These are phyloP conservation scores for Clistopyga incitator DNA, from an alignment of 2,888 invertebrate genomes.

Conservation along the genomic window DNA sequence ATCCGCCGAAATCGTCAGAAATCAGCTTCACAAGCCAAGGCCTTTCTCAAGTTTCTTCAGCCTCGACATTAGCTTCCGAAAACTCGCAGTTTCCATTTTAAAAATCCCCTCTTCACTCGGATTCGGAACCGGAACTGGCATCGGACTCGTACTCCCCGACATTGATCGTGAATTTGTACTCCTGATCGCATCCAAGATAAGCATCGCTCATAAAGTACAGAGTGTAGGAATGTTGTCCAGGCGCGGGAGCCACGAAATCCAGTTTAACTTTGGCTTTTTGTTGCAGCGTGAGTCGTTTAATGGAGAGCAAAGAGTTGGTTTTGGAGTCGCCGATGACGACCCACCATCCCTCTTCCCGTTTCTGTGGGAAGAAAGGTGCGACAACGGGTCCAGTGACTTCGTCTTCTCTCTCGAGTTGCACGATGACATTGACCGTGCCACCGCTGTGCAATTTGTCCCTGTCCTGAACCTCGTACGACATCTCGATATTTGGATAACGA, in stretches of 20 bases:
- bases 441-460: slow-evolving; percentile 91
- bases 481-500: slow-evolving; percentile 98
- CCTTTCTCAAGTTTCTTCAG: background rate
- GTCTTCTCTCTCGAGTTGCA: slow-evolving; percentile 97
- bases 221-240: slow-evolving; percentile 95
- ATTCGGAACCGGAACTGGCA: slow-evolving; percentile 85
- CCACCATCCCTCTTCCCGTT: slow-evolving; percentile 98
- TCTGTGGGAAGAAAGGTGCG: slow-evolving; percentile 98
- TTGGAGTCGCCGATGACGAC: slow-evolving; percentile 99
- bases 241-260: slow-evolving; percentile 97
- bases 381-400: slow-evolving; percentile 98
- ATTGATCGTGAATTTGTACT: slow-evolving; percentile 96
- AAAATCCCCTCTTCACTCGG: slow-evolving; percentile 84
- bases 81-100: background rate
- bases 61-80: background rate
- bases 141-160: slow-evolving; percentile 91
- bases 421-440: slow-evolving; percentile 94
- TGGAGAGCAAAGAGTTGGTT: slow-evolving; percentile 96
- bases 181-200: slow-evolving; percentile 99
- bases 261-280: slow-evolving; percentile 94
- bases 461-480: slow-evolving; percentile 95
- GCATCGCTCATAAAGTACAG: slow-evolving; percentile 99
- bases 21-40: background rate
- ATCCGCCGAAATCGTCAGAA: background rate
- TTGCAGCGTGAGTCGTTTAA: slow-evolving; percentile 97